These are phyloP conservation scores for Oncorhynchus gorbuscha DNA, from an alignment of 2,113 vertebrate genomes.

Conservation along the genomic window DNA sequence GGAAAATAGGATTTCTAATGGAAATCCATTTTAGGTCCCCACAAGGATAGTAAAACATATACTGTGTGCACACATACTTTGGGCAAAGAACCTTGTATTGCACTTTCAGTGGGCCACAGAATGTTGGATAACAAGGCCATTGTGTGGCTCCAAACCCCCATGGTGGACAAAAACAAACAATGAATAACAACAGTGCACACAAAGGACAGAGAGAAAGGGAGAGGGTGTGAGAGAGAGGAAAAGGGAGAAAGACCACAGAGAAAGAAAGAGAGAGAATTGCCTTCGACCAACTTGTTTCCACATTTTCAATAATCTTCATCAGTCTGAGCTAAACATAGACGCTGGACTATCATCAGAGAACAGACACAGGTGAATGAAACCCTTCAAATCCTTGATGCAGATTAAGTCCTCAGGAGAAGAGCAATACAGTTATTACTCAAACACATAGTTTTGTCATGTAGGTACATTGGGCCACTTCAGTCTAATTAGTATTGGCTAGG, in stretches of 20 bases:
- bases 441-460: no score
- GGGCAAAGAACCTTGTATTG: constrained; percentile 49
- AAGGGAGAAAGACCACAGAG: constrained; percentile 28
- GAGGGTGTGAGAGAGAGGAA: constrained; percentile 21
- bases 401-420: no score
- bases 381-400: not conserved
- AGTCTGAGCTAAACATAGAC: not conserved
- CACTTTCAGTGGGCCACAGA: constrained; percentile 48
- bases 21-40: no score
- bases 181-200: constrained; percentile 41
- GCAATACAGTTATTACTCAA: no score
- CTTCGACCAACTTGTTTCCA: no score
- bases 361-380: not conserved
- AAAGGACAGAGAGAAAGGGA: constrained; percentile 45
- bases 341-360: not conserved
- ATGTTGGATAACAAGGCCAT: constrained; percentile 57
- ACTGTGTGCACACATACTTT: not conserved
- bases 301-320: no score
- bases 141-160: constrained; percentile 54
- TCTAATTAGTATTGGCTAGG: not conserved
- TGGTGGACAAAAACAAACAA: constrained; percentile 62
- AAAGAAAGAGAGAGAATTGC: constrained; percentile 1
- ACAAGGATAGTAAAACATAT: no score
- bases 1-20: no score
- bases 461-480: no score